phyloP scores from a whole-genome alignment of 2,888 invertebrate species.

The Fragum whitleyi region DNA sequence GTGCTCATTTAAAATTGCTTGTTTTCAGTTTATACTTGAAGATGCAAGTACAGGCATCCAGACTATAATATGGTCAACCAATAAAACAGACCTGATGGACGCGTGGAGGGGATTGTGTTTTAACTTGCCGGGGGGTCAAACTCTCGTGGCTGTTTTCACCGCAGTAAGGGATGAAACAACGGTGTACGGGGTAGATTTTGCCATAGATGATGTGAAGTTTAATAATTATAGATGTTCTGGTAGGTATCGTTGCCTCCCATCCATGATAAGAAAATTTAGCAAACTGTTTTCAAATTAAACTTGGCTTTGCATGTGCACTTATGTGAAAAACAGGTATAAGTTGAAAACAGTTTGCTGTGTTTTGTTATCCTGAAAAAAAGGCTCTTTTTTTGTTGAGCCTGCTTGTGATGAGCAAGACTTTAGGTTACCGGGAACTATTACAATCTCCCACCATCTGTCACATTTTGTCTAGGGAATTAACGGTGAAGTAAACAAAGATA shows the following conservation, averaged over 20 bases:
- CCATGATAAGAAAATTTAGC: no score
- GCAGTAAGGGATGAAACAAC: slow-evolving; percentile 57
- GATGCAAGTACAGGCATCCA: slow-evolving; percentile 20
- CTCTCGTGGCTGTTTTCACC: slow-evolving; percentile 68
- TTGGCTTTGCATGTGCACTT: not conserved
- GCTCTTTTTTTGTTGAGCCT: no score
- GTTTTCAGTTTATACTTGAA: slow-evolving; percentile 47
- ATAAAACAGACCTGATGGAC: slow-evolving; percentile 57
- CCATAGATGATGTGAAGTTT: slow-evolving; percentile 74
- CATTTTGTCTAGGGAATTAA: no score
- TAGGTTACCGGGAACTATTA: no score
- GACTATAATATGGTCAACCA: slow-evolving; percentile 47
- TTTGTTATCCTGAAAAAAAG: no score
- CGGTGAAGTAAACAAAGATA: no score
- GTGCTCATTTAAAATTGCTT: no score
- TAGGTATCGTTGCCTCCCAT: no score
- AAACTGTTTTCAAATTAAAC: no score
- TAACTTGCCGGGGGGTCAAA: slow-evolving; percentile 61
- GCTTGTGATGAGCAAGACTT: no score
- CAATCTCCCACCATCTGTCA: no score
- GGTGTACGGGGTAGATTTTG: slow-evolving; percentile 70
- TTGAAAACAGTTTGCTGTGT: no score
- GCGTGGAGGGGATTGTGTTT: slow-evolving; percentile 70
- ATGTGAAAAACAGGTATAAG: not conserved
- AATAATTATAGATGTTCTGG: slow-evolving; percentile 59